These are phyloP conservation scores for Todus mexicanus DNA, from an alignment of 2,797 vertebrate genomes.

Conservation along the genomic window DNA sequence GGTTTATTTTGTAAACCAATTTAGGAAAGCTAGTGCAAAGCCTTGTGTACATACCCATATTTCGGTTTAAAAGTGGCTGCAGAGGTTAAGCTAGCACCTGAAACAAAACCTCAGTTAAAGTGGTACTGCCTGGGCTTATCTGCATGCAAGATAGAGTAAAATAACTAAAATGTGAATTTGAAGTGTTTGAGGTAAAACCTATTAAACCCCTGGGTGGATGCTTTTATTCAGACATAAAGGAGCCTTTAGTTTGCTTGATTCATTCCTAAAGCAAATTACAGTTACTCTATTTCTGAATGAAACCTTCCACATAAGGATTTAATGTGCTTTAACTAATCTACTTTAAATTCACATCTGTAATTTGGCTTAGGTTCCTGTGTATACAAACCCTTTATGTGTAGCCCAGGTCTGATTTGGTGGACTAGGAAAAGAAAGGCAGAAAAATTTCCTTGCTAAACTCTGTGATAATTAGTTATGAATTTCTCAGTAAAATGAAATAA, in stretches of 20 bases:
- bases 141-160: neutral
- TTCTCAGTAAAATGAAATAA: neutral
- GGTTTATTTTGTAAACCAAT: slow-evolving; percentile 49
- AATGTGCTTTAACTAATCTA: slow-evolving; percentile 7
- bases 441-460: neutral
- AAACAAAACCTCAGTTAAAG: slow-evolving; percentile 18
- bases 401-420: neutral
- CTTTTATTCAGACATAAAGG: slow-evolving; percentile 10
- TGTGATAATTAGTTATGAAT: neutral
- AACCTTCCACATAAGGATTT: neutral
- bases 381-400: neutral
- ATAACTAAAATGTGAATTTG: slow-evolving; percentile 22
- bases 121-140: neutral
- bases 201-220: neutral
- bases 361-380: slow-evolving; percentile 18
- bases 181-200: slow-evolving; percentile 9
- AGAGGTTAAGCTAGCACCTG: neutral
- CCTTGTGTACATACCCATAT: neutral
- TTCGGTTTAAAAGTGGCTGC: neutral
- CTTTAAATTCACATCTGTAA: slow-evolving; percentile 19
- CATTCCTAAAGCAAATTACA: slow-evolving; percentile 18
- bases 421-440: neutral
- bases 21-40: slow-evolving; percentile 19
- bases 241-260: slow-evolving; percentile 19
- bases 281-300: slow-evolving; percentile 24